Conservation (phyloP, 2,797 vertebrate genomes). For the Neosilurus mollespiculum region DNA sequence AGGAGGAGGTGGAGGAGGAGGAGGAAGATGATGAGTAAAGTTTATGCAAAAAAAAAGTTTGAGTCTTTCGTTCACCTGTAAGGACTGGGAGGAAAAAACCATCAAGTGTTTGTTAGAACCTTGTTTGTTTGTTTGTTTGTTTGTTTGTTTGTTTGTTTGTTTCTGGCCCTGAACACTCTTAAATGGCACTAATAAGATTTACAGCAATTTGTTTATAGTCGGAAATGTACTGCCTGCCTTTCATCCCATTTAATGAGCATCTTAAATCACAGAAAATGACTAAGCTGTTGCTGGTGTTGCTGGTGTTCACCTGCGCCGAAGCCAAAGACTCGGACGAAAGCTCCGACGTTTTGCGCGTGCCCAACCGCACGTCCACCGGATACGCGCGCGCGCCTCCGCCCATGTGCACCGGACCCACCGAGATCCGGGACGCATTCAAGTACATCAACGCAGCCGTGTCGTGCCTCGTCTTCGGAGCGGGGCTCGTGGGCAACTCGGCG, state of each 20-base stretch:
- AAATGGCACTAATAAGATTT: no score
- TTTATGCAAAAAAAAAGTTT: no score
- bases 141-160: no score
- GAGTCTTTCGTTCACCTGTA: no score
- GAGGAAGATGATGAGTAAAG: neutral
- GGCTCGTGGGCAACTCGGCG: slow-evolving; percentile 93
- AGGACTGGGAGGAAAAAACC: no score
- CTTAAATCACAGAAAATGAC: neutral
- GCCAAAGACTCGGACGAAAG: slow-evolving; percentile 24
- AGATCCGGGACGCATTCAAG: slow-evolving; percentile 88
- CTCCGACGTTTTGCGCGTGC: slow-evolving; percentile 54
- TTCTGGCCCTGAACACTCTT: no score
- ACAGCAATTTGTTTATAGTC: no score
- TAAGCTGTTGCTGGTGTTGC: slow-evolving; percentile 2
- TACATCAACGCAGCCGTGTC: slow-evolving; percentile 94
- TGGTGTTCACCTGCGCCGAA: slow-evolving; percentile 42
- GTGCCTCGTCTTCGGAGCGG: slow-evolving; percentile 89
- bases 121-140: no score
- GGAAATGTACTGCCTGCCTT: no score
- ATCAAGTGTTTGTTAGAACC: no score
- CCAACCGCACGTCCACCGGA: slow-evolving; percentile 64
- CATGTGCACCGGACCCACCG: slow-evolving; percentile 78
- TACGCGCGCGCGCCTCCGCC: slow-evolving; percentile 68
- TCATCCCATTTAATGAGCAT: no score
- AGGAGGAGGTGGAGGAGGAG: neutral